Percentiles rank a stretch among this genome's conserved stretches.
Evolutionary conservation across 2,797 vertebrate species (phyloP).

Genomic region (Tadarida brasiliensis): DNA sequence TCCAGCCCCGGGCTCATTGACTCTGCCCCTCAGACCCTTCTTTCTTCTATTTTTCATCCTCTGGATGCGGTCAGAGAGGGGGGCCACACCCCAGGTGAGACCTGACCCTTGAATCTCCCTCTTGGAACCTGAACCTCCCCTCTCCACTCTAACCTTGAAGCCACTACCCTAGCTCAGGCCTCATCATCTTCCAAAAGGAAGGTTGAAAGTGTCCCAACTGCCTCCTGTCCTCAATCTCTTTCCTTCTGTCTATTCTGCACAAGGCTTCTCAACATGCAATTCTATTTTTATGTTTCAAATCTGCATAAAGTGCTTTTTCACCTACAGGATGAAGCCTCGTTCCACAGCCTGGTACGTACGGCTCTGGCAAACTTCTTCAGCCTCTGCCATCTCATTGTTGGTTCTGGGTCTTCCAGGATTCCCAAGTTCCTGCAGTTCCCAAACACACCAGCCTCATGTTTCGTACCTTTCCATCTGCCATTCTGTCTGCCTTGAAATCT

Average conservation of each 20-base stretch:
- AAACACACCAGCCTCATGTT: neutral
- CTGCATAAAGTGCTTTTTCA: neutral
- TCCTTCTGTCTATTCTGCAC: neutral
- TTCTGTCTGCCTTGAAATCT: conserved; percentile 12
- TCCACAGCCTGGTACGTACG: neutral
- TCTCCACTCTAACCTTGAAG: neutral
- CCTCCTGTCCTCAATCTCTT: neutral
- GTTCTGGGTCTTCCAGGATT: neutral
- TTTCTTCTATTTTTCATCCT: neutral
- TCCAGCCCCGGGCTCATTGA: neutral
- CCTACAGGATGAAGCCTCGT: neutral
- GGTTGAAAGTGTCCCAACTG: neutral
- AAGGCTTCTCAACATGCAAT: neutral
- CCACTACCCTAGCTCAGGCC: neutral
- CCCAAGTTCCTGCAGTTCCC: neutral
- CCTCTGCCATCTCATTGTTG: neutral
- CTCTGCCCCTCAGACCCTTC: neutral
- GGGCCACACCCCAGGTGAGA: neutral
- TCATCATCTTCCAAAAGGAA: neutral
- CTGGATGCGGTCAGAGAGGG: neutral
- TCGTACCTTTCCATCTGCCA: neutral
- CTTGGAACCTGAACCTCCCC: neutral
- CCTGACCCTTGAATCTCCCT: neutral
- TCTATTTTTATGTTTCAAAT: conserved; percentile 8
- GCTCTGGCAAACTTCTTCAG: neutral